Conservation (phyloP, 1,140 invertebrate species). For the Bombus vancouverensis region DNA sequence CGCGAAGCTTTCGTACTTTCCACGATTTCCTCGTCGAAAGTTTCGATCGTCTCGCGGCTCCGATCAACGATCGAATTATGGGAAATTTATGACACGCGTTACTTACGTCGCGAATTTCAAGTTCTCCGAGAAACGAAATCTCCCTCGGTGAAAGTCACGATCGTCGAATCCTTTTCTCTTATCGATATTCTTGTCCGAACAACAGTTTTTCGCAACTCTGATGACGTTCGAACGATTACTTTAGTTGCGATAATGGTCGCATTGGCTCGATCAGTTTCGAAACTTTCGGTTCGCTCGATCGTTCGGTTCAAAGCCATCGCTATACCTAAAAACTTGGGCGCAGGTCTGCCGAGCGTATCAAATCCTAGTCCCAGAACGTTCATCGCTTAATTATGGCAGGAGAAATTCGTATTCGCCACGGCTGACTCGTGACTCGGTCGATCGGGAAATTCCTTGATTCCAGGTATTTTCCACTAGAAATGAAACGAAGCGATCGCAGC, state of each 20-base stretch:
- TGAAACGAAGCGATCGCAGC: too few species aligned
- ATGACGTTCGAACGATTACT: too few species aligned
- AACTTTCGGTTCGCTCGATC: neutral
- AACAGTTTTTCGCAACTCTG: too few species aligned
- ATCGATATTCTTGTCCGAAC: fast-evolving
- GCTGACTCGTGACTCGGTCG: neutral
- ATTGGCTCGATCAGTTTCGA: fast-evolving
- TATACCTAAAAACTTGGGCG: neutral
- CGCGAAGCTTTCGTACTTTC: conserved; percentile 45
- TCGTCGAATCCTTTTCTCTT: too few species aligned
- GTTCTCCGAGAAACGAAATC: too few species aligned
- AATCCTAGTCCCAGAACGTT: conserved; percentile 68
- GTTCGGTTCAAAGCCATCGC: conserved; percentile 36
- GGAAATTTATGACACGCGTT: neutral
- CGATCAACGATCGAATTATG: neutral
- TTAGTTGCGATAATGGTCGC: fast-evolving
- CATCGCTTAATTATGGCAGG: conserved; percentile 73
- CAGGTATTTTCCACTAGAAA: too few species aligned
- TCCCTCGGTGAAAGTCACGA: too few species aligned
- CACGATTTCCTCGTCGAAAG: conserved; percentile 14
- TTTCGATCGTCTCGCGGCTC: conserved; percentile 21
- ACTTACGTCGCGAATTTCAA: too few species aligned
- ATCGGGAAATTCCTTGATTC: neutral
- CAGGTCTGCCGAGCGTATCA: conserved; percentile 52
- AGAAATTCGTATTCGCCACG: conserved; percentile 68